Conservation (phyloP, 2,888 invertebrate species). For the Linhomoeus sp. region DNA sequence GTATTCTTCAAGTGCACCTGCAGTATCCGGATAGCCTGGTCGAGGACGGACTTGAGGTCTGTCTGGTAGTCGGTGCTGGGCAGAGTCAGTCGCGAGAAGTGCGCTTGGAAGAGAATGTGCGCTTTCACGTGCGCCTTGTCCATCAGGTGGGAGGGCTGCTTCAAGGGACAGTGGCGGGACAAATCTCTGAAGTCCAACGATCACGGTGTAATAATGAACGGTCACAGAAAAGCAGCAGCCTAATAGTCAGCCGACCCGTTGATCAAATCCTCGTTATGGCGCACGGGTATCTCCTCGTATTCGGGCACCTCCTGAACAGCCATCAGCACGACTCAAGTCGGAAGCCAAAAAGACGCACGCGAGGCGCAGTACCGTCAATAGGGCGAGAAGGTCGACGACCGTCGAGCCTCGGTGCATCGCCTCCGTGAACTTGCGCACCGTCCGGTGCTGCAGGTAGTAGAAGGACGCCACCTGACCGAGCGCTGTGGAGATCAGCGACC, state of each 20-base stretch:
- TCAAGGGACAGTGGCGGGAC: slow-evolving; percentile 49
- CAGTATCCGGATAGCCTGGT: slow-evolving; percentile 79
- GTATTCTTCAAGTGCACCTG: too few species aligned
- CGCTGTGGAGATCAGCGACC: slow-evolving; percentile 45
- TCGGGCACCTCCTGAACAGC: slow-evolving; percentile 51
- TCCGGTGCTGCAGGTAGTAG: slow-evolving; percentile 82
- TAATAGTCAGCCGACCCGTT: slow-evolving; percentile 46
- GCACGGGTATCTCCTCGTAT: slow-evolving; percentile 72
- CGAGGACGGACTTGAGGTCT: slow-evolving; percentile 85
- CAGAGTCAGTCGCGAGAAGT: slow-evolving; percentile 58
- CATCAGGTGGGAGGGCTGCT: slow-evolving; percentile 49
- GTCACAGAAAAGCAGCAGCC: too few species aligned
- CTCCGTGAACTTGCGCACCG: slow-evolving; percentile 60
- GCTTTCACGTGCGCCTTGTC: slow-evolving; percentile 89
- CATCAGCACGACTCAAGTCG: too few species aligned
- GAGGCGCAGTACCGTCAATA: slow-evolving; percentile 36
- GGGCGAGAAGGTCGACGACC: slow-evolving; percentile 50
- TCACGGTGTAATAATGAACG: not conserved
- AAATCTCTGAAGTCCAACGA: slow-evolving; percentile 44
- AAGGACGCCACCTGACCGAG: slow-evolving; percentile 83
- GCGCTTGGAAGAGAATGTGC: slow-evolving; percentile 74
- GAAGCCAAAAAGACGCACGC: too few species aligned
- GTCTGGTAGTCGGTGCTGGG: slow-evolving; percentile 85
- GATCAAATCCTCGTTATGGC: slow-evolving; percentile 85
- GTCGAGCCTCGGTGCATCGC: slow-evolving; percentile 44